These are phyloP conservation scores for Drymonia ruficornis DNA, from an alignment of 2,888 invertebrate species.

Conservation along the genomic window DNA sequence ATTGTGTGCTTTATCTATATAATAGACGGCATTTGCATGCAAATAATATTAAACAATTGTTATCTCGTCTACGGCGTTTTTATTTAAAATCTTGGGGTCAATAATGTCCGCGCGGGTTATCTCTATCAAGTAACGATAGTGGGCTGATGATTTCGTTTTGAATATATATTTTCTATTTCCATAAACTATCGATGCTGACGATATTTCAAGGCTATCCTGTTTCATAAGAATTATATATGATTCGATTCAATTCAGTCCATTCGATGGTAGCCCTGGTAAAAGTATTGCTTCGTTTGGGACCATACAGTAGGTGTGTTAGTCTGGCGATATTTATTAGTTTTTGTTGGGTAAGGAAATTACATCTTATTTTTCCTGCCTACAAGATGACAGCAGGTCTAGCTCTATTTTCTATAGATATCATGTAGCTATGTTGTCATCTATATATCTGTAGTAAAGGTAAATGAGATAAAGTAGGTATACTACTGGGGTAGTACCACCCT, in stretches of 20 bases:
- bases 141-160: slow-evolving; percentile 29
- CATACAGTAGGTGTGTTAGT: no score
- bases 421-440: no score
- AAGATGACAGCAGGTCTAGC: no score
- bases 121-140: slow-evolving; percentile 16
- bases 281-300: no score
- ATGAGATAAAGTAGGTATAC: no score
- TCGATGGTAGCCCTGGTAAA: no score
- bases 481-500: no score
- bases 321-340: no score
- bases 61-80: slow-evolving; percentile 45
- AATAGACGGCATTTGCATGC: slow-evolving; percentile 59
- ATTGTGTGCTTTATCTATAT: slow-evolving; percentile 50
- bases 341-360: slow-evolving; percentile 6
- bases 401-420: no score
- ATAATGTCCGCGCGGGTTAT: slow-evolving; percentile 32
- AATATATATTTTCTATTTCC: slow-evolving; percentile 14
- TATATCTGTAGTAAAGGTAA: no score
- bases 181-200: not conserved
- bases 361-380: slow-evolving; percentile 5
- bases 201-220: not conserved
- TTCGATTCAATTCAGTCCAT: not conserved
- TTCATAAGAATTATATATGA: not conserved
- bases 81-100: slow-evolving; percentile 35
- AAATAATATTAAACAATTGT: slow-evolving; percentile 52